phyloP scores from a whole-genome alignment of 1,140 invertebrate species.

The Drosophila sechellia region DNA sequence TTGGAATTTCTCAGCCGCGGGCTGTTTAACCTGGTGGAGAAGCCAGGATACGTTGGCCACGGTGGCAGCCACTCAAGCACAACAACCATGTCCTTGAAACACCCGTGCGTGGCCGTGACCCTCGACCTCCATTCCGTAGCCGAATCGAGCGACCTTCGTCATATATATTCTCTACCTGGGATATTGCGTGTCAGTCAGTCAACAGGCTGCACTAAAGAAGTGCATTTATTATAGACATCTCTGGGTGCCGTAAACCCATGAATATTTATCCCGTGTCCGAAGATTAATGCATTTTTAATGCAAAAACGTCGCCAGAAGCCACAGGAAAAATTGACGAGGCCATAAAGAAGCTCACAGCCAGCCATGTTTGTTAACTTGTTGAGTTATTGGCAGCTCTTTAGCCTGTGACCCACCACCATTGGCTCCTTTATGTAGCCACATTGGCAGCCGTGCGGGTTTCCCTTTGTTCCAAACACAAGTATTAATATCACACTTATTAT shows the following conservation, averaged over 20 bases:
- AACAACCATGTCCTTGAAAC: conserved; percentile 63
- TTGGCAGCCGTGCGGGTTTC: conserved; percentile 18
- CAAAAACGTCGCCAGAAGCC: conserved; percentile 43
- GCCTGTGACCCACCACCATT: conserved; percentile 16
- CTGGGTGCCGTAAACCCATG: conserved; percentile 35
- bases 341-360: conserved; percentile 50
- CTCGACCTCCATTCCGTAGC: conserved; percentile 20
- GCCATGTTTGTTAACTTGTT: conserved; percentile 74
- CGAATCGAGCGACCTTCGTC: conserved; percentile 31
- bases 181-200: conserved; percentile 45
- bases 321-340: conserved; percentile 30
- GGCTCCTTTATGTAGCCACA: conserved; percentile 5
- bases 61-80: conserved; percentile 66
- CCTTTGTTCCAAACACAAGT: conserved; percentile 51
- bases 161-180: conserved; percentile 7
- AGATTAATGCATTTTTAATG: conserved; percentile 79
- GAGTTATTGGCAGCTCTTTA: conserved; percentile 68
- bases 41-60: conserved; percentile 13
- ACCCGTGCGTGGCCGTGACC: conserved; percentile 46
- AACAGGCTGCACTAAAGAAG: conserved; percentile 58
- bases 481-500: conserved; percentile 79
- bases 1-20: conserved; percentile 39
- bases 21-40: conserved; percentile 48
- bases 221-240: conserved; percentile 53
- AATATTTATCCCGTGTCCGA: conserved; percentile 76